Evolutionary conservation across 2,113 vertebrate species (phyloP), one percentile per base, ranked within the genome.

Genomic region (Aegypius monachus): DNA sequence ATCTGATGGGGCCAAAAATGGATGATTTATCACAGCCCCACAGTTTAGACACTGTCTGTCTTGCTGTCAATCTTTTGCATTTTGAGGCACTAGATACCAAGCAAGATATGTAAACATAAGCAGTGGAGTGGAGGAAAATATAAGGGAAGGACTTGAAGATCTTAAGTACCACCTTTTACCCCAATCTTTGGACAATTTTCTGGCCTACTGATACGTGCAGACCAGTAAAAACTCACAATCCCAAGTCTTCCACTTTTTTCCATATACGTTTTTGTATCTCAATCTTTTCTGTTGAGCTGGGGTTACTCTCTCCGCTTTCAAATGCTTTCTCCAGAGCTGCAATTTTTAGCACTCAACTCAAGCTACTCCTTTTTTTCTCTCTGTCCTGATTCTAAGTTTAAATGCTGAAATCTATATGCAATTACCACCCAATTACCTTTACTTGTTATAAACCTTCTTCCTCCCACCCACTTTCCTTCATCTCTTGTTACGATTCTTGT

Each of bases 361-460:
- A 47, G 13, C 13, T 91, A 31, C 9, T 65, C 4, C 2, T 71
- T 20, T 70, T 74, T 83, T 81, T n/a, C 55, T 92, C 48, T 79
- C 40, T 59, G 52, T 61, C 27, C 65, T 43, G 19, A 72, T 81
- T 70, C 19, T 65, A 86, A 81, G 42, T 53, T 91, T 92, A 65
- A 85, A 62, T 45, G 31, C 29, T 38, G 6, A 95, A 77, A 80
- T 85, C 32, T 90, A 50, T 75, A 48, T 29, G 70, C 53, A 95
- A 79, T 87, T 96, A 74, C 17, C 19, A 77, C 7, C 10, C 23
- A 93, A 87, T 87, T 95, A 85, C 56, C 34, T 87, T 84, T 59
- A 58, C 80, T 72, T 85, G 43, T 85, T 92, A 78, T 23, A 95
- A 94, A 72, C 5, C 25, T 72, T 80, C 65, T 74, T 67, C 72